These are phyloP conservation scores for Eidolon helvum DNA, from an alignment of 2,113 vertebrate species.

Conservation along the genomic window DNA sequence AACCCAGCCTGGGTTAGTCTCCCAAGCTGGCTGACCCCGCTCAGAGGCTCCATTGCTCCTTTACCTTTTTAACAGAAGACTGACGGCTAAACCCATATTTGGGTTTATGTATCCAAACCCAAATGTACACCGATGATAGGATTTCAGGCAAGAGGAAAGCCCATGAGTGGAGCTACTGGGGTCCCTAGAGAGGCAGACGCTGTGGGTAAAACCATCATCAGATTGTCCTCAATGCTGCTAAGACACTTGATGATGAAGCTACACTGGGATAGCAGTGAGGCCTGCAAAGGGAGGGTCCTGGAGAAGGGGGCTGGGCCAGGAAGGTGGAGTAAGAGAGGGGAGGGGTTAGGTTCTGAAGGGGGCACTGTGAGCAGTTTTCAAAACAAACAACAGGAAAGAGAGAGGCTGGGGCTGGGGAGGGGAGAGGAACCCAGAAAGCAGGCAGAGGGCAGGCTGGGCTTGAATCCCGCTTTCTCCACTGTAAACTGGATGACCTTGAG, in stretches of 20 bases:
- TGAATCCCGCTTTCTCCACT: neutral
- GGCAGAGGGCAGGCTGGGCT: neutral
- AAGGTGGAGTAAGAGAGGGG: neutral
- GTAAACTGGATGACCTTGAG: neutral
- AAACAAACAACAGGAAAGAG: conserved; percentile 54
- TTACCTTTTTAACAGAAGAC: neutral
- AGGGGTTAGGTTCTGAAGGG: neutral
- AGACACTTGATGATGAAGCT: fast-evolving
- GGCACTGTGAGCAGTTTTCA: neutral
- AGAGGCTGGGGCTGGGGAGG: neutral
- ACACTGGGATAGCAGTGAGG: no score
- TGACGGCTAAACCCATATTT: no score
- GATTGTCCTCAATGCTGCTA: neutral
- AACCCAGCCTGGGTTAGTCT: neutral
- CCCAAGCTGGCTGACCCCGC: no score
- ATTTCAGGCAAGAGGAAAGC: neutral
- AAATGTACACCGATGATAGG: neutral
- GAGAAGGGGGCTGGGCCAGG: neutral
- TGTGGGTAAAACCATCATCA: no score
- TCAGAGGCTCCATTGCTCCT: fast-evolving
- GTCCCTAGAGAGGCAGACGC: neutral
- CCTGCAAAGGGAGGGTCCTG: neutral
- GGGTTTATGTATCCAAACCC: neutral
- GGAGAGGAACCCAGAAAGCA: neutral
- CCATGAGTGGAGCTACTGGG: fast-evolving